phyloP scores from a whole-genome alignment of 2,797 vertebrate genomes.

The Stomatorhinus walkeri region DNA sequence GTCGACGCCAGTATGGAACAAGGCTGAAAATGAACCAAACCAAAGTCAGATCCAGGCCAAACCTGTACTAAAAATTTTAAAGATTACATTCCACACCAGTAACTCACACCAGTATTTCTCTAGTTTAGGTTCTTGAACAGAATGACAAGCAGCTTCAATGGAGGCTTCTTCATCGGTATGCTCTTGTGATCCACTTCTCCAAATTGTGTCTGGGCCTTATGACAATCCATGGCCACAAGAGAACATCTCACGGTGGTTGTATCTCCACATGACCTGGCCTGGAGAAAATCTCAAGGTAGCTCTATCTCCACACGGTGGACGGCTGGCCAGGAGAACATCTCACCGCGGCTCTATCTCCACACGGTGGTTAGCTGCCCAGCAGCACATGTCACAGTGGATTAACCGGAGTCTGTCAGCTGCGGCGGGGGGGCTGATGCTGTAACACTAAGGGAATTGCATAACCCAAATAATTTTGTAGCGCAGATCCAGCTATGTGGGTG shows the following conservation, averaged over 20 bases:
- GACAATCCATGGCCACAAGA: neutral
- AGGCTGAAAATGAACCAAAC: neutral
- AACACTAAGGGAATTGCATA: neutral
- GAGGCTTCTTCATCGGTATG: neutral
- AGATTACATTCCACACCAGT: neutral
- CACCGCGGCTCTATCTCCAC: neutral
- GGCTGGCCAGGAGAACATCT: neutral
- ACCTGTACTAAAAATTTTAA: neutral
- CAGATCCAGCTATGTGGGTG: neutral
- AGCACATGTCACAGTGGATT: neutral
- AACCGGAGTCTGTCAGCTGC: neutral
- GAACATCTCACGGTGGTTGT: neutral
- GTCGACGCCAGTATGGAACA: neutral
- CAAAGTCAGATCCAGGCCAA: neutral
- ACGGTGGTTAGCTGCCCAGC: neutral
- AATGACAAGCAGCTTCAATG: neutral
- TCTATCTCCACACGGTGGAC: neutral
- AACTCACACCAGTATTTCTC: neutral
- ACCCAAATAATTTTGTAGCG: neutral
- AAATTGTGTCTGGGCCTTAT: neutral
- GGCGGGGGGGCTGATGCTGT: neutral
- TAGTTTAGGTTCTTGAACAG: neutral
- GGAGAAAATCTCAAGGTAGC: neutral
- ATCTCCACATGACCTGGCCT: neutral
- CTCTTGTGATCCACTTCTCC: neutral